Conservation (phyloP, 2,113 vertebrate species). For the Phocoena phocoena region DNA sequence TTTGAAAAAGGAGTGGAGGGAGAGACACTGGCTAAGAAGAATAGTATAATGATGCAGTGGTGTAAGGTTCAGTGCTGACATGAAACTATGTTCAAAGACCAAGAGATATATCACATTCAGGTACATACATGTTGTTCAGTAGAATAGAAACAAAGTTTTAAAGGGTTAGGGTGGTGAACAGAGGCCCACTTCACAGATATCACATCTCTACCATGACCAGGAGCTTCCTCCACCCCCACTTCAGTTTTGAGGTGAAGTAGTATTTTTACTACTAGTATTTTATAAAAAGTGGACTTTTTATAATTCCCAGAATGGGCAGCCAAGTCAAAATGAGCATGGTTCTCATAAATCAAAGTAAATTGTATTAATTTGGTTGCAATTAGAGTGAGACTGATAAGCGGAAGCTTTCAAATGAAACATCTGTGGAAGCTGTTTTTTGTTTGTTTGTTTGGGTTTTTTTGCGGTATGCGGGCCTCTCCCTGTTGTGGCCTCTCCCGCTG, state of each 20-base stretch:
- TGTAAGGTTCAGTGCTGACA: neutral
- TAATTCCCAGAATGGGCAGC: slow-evolving; percentile 2
- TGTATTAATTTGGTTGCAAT: slow-evolving; percentile 68
- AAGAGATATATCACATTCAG: neutral
- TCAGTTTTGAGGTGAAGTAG: neutral
- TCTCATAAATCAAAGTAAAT: slow-evolving; percentile 68
- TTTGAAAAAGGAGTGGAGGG: neutral
- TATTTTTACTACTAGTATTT: neutral
- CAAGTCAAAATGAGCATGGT: slow-evolving; percentile 52
- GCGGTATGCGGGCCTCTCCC: no score
- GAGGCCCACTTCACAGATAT: neutral
- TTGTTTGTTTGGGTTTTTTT: no score
- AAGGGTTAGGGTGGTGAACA: neutral
- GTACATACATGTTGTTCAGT: neutral
- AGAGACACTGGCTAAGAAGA: neutral
- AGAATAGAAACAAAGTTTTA: neutral
- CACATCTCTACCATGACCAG: neutral
- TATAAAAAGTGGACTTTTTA: neutral
- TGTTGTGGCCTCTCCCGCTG: no score
- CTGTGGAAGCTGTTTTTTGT: slow-evolving; percentile 31
- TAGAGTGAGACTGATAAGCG: slow-evolving; percentile 64
- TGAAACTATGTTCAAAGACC: neutral
- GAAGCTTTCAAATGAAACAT: slow-evolving; percentile 68
- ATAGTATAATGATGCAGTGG: neutral
- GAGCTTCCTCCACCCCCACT: neutral